phyloP scores from a whole-genome alignment of 2,113 vertebrate genomes.

The Thryonomys swinderianus region DNA sequence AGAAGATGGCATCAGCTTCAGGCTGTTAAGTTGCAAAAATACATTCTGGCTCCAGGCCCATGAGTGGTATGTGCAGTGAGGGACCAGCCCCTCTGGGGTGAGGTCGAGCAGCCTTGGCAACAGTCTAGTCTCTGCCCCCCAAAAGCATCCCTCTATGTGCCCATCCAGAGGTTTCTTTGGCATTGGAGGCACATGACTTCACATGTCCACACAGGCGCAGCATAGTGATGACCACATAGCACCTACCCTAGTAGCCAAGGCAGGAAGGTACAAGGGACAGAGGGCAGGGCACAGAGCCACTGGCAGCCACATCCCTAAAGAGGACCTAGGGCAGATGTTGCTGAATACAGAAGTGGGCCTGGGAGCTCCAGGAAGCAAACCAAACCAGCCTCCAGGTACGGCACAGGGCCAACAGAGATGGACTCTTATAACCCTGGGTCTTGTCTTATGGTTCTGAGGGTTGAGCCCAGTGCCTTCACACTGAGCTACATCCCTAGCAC shows the following conservation, averaged over 20 bases:
- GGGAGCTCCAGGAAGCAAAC: background rate
- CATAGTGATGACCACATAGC: background rate
- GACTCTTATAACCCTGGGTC: background rate
- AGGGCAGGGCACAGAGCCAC: background rate
- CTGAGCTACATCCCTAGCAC: background rate
- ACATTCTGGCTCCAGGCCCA: fast-evolving
- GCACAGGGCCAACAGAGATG: background rate
- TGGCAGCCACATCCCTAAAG: background rate
- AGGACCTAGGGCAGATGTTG: background rate
- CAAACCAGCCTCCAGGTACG: background rate
- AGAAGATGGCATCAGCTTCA: background rate
- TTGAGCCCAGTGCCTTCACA: background rate
- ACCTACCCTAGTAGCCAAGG: background rate
- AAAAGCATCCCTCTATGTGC: background rate
- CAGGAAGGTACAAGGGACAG: too few relatives aligned
- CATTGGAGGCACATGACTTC: background rate
- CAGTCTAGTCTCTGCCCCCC: background rate
- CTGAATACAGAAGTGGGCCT: background rate
- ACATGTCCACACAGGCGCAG: background rate
- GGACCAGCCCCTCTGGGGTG: background rate
- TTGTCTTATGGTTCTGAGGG: background rate
- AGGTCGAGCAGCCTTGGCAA: background rate
- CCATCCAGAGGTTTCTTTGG: background rate
- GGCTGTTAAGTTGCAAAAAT: background rate
- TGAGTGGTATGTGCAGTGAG: background rate